Percentiles rank a stretch among this genome's conserved stretches.
phyloP scores from a whole-genome alignment of 2,113 vertebrate genomes.

The Hypomesus transpacificus region DNA sequence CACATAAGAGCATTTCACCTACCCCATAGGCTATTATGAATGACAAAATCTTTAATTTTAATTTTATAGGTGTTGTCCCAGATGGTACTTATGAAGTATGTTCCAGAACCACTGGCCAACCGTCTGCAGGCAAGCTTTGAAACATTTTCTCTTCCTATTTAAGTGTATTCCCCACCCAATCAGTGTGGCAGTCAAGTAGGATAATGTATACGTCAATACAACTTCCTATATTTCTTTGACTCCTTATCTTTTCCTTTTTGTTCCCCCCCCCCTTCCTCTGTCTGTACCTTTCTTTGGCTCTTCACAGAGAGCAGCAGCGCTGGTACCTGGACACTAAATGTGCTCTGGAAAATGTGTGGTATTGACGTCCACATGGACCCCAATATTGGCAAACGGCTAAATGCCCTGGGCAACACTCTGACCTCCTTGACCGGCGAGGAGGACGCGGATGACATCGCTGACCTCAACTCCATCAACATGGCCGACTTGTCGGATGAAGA shows the following conservation, averaged over 20 bases:
- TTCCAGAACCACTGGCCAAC: constrained; percentile 92
- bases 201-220: no score
- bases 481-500: constrained; percentile 94
- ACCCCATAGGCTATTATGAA: no score
- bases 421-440: constrained; percentile 96
- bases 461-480: constrained; percentile 88
- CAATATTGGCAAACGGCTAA: constrained; percentile 95
- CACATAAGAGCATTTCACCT: no score
- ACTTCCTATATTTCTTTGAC: no score
- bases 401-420: constrained; percentile 91
- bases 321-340: constrained; percentile 95
- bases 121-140: constrained; percentile 81
- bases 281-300: constrained; percentile 43
- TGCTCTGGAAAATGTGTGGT: constrained; percentile 99
- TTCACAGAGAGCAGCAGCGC: constrained; percentile 91
- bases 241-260: no score
- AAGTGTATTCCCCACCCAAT: no score
- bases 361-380: constrained; percentile 99
- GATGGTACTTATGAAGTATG: constrained; percentile 98
- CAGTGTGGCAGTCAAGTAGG: no score
- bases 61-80: constrained; percentile 86
- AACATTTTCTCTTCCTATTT: not conserved
- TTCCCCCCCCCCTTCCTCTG: not conserved
- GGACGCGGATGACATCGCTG: constrained; percentile 89
- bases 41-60: not conserved